These are phyloP conservation scores for Sinocyclocheilus rhinocerous DNA, from an alignment of 2,113 vertebrate genomes.

Conservation along the genomic window DNA sequence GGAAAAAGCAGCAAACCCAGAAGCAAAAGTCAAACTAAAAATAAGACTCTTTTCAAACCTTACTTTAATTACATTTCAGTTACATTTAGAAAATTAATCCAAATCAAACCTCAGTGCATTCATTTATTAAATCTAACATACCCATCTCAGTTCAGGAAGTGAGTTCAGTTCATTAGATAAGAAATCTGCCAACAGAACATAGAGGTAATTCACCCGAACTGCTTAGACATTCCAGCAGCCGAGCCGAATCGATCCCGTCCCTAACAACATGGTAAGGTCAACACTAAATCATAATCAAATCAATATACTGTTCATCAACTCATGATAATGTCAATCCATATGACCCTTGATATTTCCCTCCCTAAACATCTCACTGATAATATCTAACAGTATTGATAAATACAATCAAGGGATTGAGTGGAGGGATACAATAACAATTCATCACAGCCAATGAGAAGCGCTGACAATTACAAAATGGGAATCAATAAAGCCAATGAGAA, in stretches of 20 bases:
- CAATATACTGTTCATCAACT: slow-evolving; percentile 36
- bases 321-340: slow-evolving; percentile 64
- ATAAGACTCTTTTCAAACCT: slow-evolving; percentile 53
- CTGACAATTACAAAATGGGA: slow-evolving; percentile 71
- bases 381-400: slow-evolving; percentile 71
- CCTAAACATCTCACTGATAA: slow-evolving; percentile 62
- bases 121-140: slow-evolving; percentile 14
- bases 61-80: slow-evolving; percentile 32
- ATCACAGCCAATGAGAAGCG: slow-evolving; percentile 59
- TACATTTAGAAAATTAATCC: slow-evolving; percentile 54
- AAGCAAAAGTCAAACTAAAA: slow-evolving; percentile 64
- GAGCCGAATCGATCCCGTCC: not conserved
- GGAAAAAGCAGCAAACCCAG: slow-evolving; percentile 61
- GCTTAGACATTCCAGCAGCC: not conserved
- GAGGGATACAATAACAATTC: slow-evolving; percentile 63
- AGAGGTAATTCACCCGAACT: slow-evolving; percentile 1
- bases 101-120: slow-evolving; percentile 45
- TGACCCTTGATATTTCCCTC: slow-evolving; percentile 57
- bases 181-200: slow-evolving; percentile 13
- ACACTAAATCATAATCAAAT: slow-evolving; percentile 20
- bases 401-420: slow-evolving; percentile 47
- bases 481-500: slow-evolving; percentile 73
- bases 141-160: not conserved
- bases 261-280: not conserved
- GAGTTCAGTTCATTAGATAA: not conserved